phyloP scores from a whole-genome alignment of 2,888 invertebrate species.

The Amitus sp. region DNA sequence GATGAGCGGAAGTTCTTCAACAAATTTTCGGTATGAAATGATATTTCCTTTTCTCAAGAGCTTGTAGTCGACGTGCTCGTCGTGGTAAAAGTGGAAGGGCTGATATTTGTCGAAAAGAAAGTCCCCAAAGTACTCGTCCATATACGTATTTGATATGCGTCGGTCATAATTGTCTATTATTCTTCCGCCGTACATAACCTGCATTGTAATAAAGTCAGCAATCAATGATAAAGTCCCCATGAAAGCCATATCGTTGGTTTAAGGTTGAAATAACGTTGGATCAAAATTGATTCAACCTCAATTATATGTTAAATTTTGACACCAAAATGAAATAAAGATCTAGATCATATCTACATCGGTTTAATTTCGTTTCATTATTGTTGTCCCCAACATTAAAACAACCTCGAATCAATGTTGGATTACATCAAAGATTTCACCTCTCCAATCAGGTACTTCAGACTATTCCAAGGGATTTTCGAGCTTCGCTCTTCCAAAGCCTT shows the following conservation, averaged over 20 bases:
- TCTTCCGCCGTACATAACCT: conserved; percentile 95
- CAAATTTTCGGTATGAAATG: conserved; percentile 76
- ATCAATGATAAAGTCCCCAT: too few species aligned
- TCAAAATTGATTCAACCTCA: too few species aligned
- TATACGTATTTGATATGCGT: conserved; percentile 85
- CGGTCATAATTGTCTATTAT: conserved; percentile 93
- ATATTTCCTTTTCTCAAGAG: conserved; percentile 77
- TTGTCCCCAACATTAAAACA: too few species aligned
- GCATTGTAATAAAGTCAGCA: too few species aligned
- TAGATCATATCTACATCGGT: too few species aligned
- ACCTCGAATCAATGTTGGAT: too few species aligned
- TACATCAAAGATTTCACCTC: too few species aligned
- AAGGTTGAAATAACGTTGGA: too few species aligned
- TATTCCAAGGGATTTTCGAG: conserved; percentile 85
- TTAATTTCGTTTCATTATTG: too few species aligned
- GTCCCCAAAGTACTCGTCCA: conserved; percentile 95
- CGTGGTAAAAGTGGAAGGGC: conserved; percentile 89
- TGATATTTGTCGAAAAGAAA: conserved; percentile 92
- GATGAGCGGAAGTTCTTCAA: conserved; percentile 83
- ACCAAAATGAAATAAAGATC: too few species aligned
- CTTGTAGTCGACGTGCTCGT: conserved; percentile 79
- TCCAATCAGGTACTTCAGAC: conserved; percentile 90
- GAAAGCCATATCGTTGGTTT: too few species aligned
- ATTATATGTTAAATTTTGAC: too few species aligned
- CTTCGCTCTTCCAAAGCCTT: conserved; percentile 72